These are phyloP conservation scores for Trichomycterus rosablanca DNA, from an alignment of 2,113 vertebrate species.

Conservation along the genomic window DNA sequence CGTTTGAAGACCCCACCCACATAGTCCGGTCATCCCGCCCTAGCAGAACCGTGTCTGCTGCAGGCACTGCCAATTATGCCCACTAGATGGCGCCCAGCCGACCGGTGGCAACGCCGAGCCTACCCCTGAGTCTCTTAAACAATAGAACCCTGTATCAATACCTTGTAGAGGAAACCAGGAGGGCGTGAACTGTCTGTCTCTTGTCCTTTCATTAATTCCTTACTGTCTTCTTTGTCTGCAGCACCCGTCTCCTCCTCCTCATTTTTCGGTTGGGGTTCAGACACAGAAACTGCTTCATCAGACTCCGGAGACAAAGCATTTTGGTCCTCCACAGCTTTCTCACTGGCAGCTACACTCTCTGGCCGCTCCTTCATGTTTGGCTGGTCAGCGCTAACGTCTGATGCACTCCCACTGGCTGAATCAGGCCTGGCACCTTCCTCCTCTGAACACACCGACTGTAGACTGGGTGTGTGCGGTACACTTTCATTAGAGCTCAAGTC, in stretches of 20 bases:
- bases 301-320: neutral
- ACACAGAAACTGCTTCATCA: neutral
- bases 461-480: slow-evolving; percentile 17
- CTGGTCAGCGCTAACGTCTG: slow-evolving; percentile 2
- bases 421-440: too few species aligned
- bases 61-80: too few species aligned
- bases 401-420: neutral
- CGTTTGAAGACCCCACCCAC: too few species aligned
- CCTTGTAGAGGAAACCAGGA: slow-evolving; percentile 40
- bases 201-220: neutral
- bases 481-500: slow-evolving; percentile 32
- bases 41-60: too few species aligned
- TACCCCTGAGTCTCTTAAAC: too few species aligned
- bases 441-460: slow-evolving; percentile 22
- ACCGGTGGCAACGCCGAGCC: too few species aligned
- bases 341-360: neutral
- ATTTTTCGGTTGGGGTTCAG: neutral
- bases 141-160: neutral
- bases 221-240: neutral
- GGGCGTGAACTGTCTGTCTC: slow-evolving; percentile 2
- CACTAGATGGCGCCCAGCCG: too few species aligned
- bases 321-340: slow-evolving; percentile 15
- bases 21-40: too few species aligned
- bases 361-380: slow-evolving; percentile 1
- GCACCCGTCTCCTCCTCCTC: neutral